Evolutionary conservation across 2,113 vertebrate genomes (phyloP).

Genomic region (Mola mola): DNA sequence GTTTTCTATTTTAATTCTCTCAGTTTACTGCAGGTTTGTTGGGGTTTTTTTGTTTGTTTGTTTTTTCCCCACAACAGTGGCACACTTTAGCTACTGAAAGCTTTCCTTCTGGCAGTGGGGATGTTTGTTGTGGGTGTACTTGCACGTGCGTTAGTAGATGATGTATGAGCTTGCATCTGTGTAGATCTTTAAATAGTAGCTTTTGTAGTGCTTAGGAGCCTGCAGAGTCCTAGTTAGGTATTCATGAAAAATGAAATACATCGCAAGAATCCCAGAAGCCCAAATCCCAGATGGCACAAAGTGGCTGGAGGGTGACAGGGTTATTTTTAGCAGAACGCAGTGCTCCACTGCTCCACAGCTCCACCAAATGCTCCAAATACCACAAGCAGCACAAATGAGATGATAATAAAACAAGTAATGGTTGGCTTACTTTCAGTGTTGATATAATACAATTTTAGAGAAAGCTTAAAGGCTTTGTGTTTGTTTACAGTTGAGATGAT

Average conservation of each 20-base stretch:
- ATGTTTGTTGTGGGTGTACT: neutral
- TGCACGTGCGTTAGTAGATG: constrained; percentile 8
- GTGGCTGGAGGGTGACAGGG: constrained; percentile 62
- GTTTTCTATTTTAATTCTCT: constrained; percentile 12
- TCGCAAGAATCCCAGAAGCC: constrained; percentile 64
- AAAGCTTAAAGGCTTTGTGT: constrained; percentile 1
- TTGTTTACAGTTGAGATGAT: neutral
- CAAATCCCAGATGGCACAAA: constrained; percentile 63
- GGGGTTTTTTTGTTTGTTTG: constrained; percentile 4
- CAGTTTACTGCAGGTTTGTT: too few relatives aligned
- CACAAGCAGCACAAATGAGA: constrained; percentile 44
- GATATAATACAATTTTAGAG: neutral
- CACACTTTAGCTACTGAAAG: neutral
- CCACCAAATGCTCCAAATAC: constrained; percentile 41
- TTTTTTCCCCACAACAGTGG: neutral
- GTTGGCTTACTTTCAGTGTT: neutral
- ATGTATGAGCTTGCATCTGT: neutral
- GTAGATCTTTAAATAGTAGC: constrained; percentile 40
- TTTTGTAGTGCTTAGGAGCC: constrained; percentile 35
- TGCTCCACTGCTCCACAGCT: constrained; percentile 38
- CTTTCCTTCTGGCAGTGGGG: constrained; percentile 15
- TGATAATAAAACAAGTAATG: constrained; percentile 29
- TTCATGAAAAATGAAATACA: constrained; percentile 70
- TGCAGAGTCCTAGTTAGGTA: constrained; percentile 56
- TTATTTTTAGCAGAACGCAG: constrained; percentile 76